Base-by-base conservation (phyloP, 2,113 vertebrate species). In the Ctenomys sociabilis region DNA sequence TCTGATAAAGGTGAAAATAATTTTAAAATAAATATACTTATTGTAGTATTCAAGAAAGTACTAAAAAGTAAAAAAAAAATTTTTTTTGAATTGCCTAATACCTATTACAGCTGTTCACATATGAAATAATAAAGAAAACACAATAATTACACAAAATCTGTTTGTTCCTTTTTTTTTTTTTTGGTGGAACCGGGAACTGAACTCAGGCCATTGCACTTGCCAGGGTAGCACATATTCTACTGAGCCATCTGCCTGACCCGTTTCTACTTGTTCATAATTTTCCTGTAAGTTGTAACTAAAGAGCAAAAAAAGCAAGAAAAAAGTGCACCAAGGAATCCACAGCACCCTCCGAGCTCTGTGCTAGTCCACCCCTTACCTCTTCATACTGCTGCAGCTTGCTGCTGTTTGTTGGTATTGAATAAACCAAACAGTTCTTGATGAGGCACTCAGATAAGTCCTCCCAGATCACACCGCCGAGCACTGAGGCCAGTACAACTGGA, bases 341-440 rank as follows among this genome's bases (percentile, higher is more conserved):
- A 70, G 32, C n/a, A 45, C 72, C 52, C 66, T 59, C 35, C 68
- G 43, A 57, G 5, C 7, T 78, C 49, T 9, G 19, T 8, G 40
- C 3, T 10, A 5, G 30, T 68, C 91, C 19, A 73, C 13, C 75
- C 98, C 54, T 70, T 98, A 99, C 99, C 98, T 98, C 99, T n/a
- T 98, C 98, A 82, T 99, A 99, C 75, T 99, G 98, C 49, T 99
- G 99, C 32, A 99, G 98, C 93, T 99, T 99, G 98, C 98, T 99
- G 98, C 99, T 99, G 49, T 99, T 99, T 59, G 98, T 99, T 1
- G 99, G 99, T 91, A 99, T 99, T 45, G 99, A 99, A 95, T 99
- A 98, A 88, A 99, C 98, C 93, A 99, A 98, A 91, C 99, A 99
- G 95, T 99, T 98, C 59, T 98, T 98, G 97, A 99, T 99, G 97